These are phyloP conservation scores for Tetramorium alpestre DNA, from an alignment of 1,140 invertebrate species.

Conservation along the genomic window DNA sequence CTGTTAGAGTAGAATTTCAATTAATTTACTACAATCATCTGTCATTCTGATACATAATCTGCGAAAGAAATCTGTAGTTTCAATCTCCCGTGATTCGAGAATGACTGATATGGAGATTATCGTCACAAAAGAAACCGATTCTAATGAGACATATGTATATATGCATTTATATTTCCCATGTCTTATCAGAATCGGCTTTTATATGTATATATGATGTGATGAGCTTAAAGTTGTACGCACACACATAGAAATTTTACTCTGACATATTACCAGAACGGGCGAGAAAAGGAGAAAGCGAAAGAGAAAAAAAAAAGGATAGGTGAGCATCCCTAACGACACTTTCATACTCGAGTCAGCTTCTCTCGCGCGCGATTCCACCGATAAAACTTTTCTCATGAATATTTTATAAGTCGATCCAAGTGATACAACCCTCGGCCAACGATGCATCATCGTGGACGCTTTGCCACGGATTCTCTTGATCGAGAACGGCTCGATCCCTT, in stretches of 20 bases:
- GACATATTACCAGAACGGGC: neutral
- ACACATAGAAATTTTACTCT: neutral
- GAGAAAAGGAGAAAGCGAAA: conserved; percentile 13
- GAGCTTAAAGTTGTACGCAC: neutral
- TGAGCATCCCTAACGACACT: conserved; percentile 48
- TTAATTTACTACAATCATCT: neutral
- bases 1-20: neutral
- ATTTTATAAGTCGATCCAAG: conserved; percentile 66
- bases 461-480: conserved; percentile 40
- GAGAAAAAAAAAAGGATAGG: conserved; percentile 16
- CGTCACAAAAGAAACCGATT: neutral
- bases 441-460: conserved; percentile 30
- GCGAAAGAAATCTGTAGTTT: neutral
- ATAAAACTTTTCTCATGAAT: conserved; percentile 68
- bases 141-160: neutral
- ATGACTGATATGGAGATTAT: neutral
- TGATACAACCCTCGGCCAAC: conserved; percentile 57
- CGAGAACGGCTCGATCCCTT: conserved; percentile 19
- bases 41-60: neutral
- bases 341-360: conserved; percentile 53
- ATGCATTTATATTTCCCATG: neutral
- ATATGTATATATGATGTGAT: neutral
- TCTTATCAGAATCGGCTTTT: too few species aligned
- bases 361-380: conserved; percentile 33
- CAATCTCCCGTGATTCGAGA: neutral